Evolutionary conservation across 2,888 invertebrate species (phyloP).

Genomic region (Rhagium mordax): DNA sequence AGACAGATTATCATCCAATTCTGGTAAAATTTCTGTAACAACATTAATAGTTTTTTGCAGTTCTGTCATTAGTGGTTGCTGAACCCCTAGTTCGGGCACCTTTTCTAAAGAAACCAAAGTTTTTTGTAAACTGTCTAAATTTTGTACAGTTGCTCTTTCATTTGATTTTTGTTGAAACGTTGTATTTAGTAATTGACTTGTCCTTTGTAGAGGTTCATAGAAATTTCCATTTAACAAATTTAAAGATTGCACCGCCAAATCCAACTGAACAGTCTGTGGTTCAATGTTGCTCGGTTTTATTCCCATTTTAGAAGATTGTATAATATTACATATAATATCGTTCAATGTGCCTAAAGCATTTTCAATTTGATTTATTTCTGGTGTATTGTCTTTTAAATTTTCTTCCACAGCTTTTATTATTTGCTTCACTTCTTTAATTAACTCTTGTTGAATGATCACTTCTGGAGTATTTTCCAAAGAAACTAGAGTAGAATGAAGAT

Average conservation of each 20-base stretch:
- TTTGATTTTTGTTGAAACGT: background rate
- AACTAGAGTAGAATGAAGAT: too few relatives aligned
- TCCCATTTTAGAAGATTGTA: conserved; percentile 24
- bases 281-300: conserved; percentile 23
- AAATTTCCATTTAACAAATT: conserved; percentile 11
- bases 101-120: conserved; percentile 6
- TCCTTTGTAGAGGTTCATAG: background rate
- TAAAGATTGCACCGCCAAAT: background rate
- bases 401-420: conserved; percentile 36
- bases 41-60: conserved; percentile 16
- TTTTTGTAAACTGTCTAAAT: conserved; percentile 7
- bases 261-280: conserved; percentile 9
- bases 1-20: conserved; percentile 13
- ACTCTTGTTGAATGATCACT: conserved; percentile 37
- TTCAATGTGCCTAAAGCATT: conserved; percentile 37
- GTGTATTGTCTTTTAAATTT: conserved; percentile 37
- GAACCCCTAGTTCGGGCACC: background rate
- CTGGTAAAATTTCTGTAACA: conserved; percentile 12
- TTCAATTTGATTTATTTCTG: conserved; percentile 22
- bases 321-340: conserved; percentile 31
- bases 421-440: conserved; percentile 40
- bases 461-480: background rate
- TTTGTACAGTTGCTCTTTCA: background rate
- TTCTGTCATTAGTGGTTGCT: conserved; percentile 2
- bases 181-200: background rate